phyloP scores from a whole-genome alignment of 2,113 vertebrate genomes.

The Clarias magur region DNA sequence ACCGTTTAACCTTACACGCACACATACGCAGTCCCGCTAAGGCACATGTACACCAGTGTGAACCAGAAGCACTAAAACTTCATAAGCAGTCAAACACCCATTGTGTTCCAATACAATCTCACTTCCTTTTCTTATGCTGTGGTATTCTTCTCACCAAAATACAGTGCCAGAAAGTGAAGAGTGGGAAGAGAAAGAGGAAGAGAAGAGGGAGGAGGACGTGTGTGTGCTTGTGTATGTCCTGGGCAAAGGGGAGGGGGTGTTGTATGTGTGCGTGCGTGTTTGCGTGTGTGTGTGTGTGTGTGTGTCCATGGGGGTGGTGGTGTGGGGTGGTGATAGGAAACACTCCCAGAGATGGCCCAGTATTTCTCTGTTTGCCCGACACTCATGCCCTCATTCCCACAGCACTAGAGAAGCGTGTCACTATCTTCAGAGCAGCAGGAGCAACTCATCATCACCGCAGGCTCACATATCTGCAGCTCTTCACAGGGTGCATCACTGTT shows the following conservation, averaged over 20 bases:
- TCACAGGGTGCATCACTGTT: neutral
- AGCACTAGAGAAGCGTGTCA: conserved; percentile 17
- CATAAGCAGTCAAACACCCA: conserved; percentile 63
- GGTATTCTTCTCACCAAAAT: conserved; percentile 84
- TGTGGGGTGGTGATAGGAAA: conserved; percentile 67
- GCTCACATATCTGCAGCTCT: neutral
- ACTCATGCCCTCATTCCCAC: conserved; percentile 35
- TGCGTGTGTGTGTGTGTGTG: conserved; percentile 10
- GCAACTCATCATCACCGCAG: neutral
- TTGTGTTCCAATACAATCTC: conserved; percentile 93
- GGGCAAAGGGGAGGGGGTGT: conserved; percentile 62
- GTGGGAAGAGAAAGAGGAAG: conserved; percentile 61
- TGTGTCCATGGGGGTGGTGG: conserved; percentile 54
- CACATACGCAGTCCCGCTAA: neutral
- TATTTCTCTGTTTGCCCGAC: conserved; percentile 60
- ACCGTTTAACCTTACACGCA: neutral
- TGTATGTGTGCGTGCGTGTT: conserved; percentile 11
- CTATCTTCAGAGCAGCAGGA: neutral
- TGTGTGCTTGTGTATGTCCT: conserved; percentile 9
- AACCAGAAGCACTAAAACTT: conserved; percentile 55
- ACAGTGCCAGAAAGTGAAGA: conserved; percentile 61
- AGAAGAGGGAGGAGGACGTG: conserved; percentile 66
- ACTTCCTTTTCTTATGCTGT: conserved; percentile 85
- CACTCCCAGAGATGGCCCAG: conserved; percentile 76
- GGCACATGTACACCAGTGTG: conserved; percentile 5